These are phyloP conservation scores for Sanderia malayensis DNA, from an alignment of 30 jellyfish, hydroid and myxozoan genomes.

Conservation along the genomic window DNA sequence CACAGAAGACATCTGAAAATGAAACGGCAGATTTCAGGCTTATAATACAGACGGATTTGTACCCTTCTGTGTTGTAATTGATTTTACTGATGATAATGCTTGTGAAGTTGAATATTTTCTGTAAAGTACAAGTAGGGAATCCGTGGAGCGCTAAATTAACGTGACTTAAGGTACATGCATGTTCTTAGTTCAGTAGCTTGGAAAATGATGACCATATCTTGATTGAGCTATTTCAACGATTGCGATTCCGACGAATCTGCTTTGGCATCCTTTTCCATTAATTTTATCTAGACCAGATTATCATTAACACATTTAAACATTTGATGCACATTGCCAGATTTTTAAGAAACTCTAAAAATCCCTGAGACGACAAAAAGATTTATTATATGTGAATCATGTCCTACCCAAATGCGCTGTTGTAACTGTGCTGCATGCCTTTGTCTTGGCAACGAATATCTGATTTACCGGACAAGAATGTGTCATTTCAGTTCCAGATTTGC, in stretches of 20 bases:
- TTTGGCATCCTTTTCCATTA: no score
- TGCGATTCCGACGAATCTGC: no score
- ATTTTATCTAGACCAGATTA: no score
- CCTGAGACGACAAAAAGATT: no score
- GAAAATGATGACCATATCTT: no score
- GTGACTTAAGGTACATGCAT: not conserved
- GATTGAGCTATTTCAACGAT: no score
- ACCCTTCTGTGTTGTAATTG: not conserved
- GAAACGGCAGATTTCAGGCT: not conserved
- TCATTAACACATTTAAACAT: no score
- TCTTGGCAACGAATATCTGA: conserved; percentile 41
- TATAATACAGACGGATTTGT: not conserved
- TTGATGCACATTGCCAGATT: no score
- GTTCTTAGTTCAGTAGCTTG: no score
- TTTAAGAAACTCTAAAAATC: no score
- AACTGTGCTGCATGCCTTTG: conserved; percentile 41
- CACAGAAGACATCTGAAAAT: conserved; percentile 55
- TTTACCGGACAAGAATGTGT: conserved; percentile 56
- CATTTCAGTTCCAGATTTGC: conserved; percentile 54
- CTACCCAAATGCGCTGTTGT: conserved; percentile 13
- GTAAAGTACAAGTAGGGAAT: not conserved
- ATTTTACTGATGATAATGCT: no score
- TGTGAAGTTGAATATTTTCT: not conserved
- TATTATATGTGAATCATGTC: conserved; percentile 83
- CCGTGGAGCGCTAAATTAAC: not conserved